These are phyloP conservation scores for Patiria pectinifera DNA, from an alignment of 53 echinoderm and acorn worm genomes.

Conservation along the genomic window DNA sequence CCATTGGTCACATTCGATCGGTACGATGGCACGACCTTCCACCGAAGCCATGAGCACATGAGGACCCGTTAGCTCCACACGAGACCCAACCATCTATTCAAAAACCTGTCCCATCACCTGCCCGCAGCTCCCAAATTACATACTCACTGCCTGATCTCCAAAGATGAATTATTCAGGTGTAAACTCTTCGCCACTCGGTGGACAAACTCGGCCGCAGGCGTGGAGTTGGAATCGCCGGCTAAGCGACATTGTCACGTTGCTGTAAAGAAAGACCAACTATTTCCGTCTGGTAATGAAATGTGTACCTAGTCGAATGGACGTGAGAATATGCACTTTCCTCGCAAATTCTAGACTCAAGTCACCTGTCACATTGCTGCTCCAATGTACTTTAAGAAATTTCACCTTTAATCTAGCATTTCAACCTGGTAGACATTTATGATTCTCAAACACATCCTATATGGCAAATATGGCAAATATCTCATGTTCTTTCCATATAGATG, in stretches of 20 bases:
- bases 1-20: too few species aligned
- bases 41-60: slow-evolving; percentile 16
- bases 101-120: slow-evolving; percentile 38
- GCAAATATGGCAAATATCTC: too few species aligned
- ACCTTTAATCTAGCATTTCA: not conserved
- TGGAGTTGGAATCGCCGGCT: not conserved
- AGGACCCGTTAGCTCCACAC: slow-evolving; percentile 31
- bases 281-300: not conserved
- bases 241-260: slow-evolving; percentile 52
- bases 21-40: not conserved
- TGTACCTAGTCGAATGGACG: slow-evolving; percentile 9
- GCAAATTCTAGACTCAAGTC: not conserved
- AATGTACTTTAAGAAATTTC: slow-evolving; percentile 1
- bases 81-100: slow-evolving; percentile 34
- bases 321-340: slow-evolving; percentile 19
- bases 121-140: slow-evolving; percentile 45
- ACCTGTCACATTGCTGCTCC: not conserved
- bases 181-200: slow-evolving; percentile 39
- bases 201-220: slow-evolving; percentile 37
- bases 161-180: slow-evolving; percentile 54
- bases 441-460: not conserved
- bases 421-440: not conserved
- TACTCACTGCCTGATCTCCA: slow-evolving; percentile 47
- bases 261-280: not conserved
- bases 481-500: too few species aligned